Conservation (phyloP, 2,797 vertebrate genomes). For the Cyclura pinguis region DNA sequence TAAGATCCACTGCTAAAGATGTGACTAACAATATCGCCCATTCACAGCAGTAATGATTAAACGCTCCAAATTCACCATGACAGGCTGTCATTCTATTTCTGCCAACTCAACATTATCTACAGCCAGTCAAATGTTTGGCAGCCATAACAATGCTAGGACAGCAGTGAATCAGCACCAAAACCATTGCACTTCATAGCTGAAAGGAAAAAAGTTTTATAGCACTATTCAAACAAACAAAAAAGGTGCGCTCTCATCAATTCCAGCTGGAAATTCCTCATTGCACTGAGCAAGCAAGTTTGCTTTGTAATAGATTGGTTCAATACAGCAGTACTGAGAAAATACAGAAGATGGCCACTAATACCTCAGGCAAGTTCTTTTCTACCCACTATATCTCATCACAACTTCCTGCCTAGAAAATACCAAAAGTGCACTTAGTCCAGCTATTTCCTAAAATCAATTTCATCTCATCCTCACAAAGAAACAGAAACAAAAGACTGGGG, state of each 20-base stretch:
- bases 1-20: background rate
- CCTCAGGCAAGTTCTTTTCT: background rate
- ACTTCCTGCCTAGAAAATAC: background rate
- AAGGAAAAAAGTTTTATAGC: background rate
- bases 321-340: background rate
- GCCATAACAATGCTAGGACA: slow-evolving; percentile 15
- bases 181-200: slow-evolving; percentile 12
- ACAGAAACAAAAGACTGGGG: background rate
- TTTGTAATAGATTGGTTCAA: background rate
- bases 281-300: slow-evolving; percentile 27
- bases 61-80: slow-evolving; percentile 23
- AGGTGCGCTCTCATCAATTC: background rate
- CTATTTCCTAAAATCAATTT: background rate
- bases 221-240: slow-evolving; percentile 15
- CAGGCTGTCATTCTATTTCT: slow-evolving; percentile 21
- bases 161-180: background rate
- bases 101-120: background rate
- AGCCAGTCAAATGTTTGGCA: slow-evolving; percentile 24
- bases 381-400: background rate
- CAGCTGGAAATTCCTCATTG: background rate
- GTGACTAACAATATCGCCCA: background rate
- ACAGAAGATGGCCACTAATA: background rate
- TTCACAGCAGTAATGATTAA: slow-evolving; percentile 18
- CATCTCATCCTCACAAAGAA: background rate
- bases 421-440: background rate